Evolutionary conservation across 2,797 vertebrate genomes (phyloP).

Genomic region (Botia almorhae): DNA sequence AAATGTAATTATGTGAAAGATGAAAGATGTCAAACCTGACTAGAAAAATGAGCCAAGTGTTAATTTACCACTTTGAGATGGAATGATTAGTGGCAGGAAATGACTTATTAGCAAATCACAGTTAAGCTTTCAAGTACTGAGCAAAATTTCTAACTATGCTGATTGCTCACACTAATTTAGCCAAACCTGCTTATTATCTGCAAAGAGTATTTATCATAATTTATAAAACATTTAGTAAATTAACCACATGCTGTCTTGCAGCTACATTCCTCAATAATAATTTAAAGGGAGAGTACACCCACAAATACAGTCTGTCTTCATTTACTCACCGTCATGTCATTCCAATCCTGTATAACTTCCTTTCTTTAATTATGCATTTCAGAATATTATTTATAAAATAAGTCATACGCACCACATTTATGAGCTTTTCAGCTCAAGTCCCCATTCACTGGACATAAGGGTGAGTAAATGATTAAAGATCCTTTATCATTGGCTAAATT

Average conservation of each 20-base stretch:
- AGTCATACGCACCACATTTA: no score
- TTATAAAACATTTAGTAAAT: background rate
- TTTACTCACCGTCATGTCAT: no score
- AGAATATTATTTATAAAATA: no score
- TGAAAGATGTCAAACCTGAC: constrained; percentile 31
- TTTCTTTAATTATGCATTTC: no score
- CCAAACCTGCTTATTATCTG: background rate
- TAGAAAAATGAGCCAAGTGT: constrained; percentile 3
- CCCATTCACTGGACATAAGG: background rate
- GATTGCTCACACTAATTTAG: background rate
- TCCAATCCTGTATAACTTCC: no score
- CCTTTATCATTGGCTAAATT: background rate
- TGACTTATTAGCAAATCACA: constrained; percentile 22
- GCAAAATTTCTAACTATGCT: background rate
- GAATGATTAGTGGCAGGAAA: constrained; percentile 25
- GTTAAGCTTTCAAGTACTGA: background rate
- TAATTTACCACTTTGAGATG: background rate
- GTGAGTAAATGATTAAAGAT: background rate
- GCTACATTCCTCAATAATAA: background rate
- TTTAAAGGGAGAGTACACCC: background rate
- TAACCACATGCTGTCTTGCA: background rate
- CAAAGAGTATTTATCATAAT: background rate
- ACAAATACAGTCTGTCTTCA: background rate
- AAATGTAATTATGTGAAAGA: constrained; percentile 50
- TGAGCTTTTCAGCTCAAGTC: no score